phyloP scores from a whole-genome alignment of 2,888 invertebrate genomes.

The Polietes domitor region DNA sequence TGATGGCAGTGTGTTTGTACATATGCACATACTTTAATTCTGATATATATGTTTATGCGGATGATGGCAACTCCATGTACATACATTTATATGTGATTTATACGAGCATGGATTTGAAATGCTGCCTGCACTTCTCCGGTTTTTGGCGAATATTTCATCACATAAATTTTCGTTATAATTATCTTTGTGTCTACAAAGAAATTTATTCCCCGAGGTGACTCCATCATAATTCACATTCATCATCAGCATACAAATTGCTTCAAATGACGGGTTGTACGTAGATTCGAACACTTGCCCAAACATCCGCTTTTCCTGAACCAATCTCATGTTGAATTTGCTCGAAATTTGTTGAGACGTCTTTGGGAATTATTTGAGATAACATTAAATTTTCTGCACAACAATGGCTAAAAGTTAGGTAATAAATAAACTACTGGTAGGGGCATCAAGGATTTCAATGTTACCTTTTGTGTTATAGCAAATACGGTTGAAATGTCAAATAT shows the following conservation, averaged over 20 bases:
- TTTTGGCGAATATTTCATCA: constrained; percentile 49
- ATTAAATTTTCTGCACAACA: background rate
- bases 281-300: background rate
- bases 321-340: background rate
- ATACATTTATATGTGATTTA: constrained; percentile 45
- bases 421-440: background rate
- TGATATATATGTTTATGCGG: background rate
- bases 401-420: background rate
- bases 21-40: background rate
- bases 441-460: background rate
- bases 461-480: too few species aligned
- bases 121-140: constrained; percentile 29
- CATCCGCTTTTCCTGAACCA: background rate
- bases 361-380: background rate
- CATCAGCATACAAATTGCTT: constrained; percentile 66
- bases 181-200: constrained; percentile 63
- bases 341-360: background rate
- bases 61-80: background rate
- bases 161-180: constrained; percentile 65
- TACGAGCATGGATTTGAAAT: constrained; percentile 33
- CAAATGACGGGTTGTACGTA: too few species aligned
- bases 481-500: too few species aligned
- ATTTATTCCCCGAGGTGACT: constrained; percentile 40
- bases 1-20: background rate
- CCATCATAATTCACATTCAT: constrained; percentile 61